Percentiles rank a stretch among this genome's conserved stretches.
These are phyloP conservation scores for Scaptomyza hsui DNA, from an alignment of 1,140 invertebrate genomes.

Conservation along the genomic window DNA sequence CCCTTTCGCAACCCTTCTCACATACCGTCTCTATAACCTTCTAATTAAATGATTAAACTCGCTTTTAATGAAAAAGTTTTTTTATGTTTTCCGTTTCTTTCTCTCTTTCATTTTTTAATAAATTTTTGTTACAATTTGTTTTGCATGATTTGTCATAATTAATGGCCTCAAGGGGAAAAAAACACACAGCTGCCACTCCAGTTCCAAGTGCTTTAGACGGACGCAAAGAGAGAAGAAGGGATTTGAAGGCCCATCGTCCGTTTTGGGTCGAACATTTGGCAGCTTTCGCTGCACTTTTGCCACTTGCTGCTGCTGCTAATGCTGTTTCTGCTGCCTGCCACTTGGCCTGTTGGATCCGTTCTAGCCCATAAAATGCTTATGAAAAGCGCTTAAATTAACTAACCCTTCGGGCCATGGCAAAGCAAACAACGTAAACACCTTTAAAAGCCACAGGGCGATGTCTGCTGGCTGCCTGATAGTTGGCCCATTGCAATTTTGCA, in stretches of 20 bases:
- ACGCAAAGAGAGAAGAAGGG: neutral
- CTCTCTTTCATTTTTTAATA: conserved; percentile 21
- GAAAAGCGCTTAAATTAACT: conserved; percentile 80
- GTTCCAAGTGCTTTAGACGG: neutral
- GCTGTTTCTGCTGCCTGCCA: no score
- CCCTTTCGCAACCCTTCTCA: conserved; percentile 8
- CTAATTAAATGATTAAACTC: conserved; percentile 54
- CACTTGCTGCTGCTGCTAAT: conserved; percentile 52
- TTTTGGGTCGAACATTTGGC: conserved; percentile 58
- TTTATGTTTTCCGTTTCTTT: conserved; percentile 15
- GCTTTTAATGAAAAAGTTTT: conserved; percentile 64
- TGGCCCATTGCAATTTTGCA: conserved; percentile 71
- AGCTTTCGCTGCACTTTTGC: conserved; percentile 63
- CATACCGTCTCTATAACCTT: conserved; percentile 43
- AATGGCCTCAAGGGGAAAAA: conserved; percentile 46
- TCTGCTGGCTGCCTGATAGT: conserved; percentile 73
- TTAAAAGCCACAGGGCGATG: conserved; percentile 61
- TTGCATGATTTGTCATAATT: conserved; percentile 72
- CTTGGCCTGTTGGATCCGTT: conserved; percentile 1
- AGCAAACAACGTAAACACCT: conserved; percentile 77
- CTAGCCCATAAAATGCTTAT: conserved; percentile 68
- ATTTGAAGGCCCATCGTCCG: conserved; percentile 2
- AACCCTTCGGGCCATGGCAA: conserved; percentile 54
- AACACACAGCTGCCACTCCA: conserved; percentile 1
- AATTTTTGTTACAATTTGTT: conserved; percentile 44